These are phyloP conservation scores for Miniopterus natalensis DNA, from an alignment of 2,113 vertebrate species.

Conservation along the genomic window DNA sequence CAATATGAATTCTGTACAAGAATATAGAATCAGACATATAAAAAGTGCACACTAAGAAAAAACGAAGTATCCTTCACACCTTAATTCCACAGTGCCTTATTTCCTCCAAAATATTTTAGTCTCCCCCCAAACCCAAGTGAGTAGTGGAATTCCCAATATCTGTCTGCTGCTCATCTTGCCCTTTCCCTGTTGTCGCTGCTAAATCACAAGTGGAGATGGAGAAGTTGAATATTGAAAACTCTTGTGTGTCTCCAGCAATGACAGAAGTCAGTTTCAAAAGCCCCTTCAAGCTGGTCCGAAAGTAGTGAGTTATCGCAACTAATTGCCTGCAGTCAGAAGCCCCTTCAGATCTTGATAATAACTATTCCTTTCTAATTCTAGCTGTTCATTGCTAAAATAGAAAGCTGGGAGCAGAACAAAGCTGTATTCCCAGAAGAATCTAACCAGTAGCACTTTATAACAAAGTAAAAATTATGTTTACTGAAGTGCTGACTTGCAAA, in stretches of 20 bases:
- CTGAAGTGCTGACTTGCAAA: constrained; percentile 6
- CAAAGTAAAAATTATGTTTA: constrained; percentile 43
- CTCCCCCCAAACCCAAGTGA: not conserved
- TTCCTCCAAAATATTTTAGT: not conserved
- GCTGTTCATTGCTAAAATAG: constrained; percentile 58
- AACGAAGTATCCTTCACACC: not conserved
- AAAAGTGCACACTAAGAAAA: constrained; percentile 27
- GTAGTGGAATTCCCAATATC: not conserved
- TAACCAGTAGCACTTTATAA: constrained; percentile 49
- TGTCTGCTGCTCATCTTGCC: not conserved
- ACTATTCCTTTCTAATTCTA: constrained; percentile 70
- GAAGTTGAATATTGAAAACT: constrained; percentile 61
- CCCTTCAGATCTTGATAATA: constrained; percentile 68
- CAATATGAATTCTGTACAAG: not conserved
- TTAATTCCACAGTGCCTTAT: constrained; percentile 24
- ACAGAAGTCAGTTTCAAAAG: constrained; percentile 63
- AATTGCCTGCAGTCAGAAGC: not conserved
- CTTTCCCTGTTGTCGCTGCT: constrained; percentile 24
- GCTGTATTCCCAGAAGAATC: constrained; percentile 40
- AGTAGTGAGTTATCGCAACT: no score
- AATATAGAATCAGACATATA: constrained; percentile 7
- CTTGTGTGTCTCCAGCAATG: not conserved
- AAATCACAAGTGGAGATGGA: constrained; percentile 39
- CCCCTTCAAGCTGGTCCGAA: not conserved
- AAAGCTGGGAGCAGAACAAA: constrained; percentile 55